These are phyloP conservation scores for Anguilla anguilla DNA, from an alignment of 2,797 vertebrate species.

Conservation along the genomic window DNA sequence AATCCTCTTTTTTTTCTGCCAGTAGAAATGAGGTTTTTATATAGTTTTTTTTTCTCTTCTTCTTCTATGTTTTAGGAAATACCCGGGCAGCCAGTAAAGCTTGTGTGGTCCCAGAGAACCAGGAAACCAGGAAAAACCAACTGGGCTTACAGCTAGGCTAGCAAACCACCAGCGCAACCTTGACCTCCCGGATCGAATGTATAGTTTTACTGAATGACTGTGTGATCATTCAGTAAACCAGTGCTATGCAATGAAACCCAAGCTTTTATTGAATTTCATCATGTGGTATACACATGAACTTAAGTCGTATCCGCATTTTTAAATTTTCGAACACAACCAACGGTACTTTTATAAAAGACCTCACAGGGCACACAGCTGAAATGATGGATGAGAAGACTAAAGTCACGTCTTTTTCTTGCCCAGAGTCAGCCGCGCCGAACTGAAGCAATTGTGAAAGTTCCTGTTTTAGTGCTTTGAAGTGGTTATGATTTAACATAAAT, in stretches of 20 bases:
- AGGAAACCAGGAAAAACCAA: background rate
- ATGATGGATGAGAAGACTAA: background rate
- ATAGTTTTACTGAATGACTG: background rate
- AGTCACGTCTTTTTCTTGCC: background rate
- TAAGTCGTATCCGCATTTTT: background rate
- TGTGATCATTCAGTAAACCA: background rate
- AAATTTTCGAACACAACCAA: background rate
- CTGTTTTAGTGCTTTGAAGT: slow-evolving; percentile 5
- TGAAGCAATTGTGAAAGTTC: background rate
- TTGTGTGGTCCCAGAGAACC: background rate
- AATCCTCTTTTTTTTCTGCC: background rate
- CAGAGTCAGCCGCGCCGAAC: background rate
- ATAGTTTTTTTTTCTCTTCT: background rate
- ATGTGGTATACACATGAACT: background rate
- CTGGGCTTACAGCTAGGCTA: too few species aligned
- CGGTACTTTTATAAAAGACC: background rate
- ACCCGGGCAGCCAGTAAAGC: background rate
- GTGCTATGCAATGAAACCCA: background rate
- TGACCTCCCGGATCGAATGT: background rate
- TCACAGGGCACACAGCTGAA: background rate
- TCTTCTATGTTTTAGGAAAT: background rate
- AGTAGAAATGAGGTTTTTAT: background rate
- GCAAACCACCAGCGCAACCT: background rate
- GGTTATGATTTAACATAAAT: background rate
- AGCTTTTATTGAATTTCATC: background rate